Conservation (phyloP, 2,888 invertebrate genomes). For the Caenorhabditis sinica region DNA sequence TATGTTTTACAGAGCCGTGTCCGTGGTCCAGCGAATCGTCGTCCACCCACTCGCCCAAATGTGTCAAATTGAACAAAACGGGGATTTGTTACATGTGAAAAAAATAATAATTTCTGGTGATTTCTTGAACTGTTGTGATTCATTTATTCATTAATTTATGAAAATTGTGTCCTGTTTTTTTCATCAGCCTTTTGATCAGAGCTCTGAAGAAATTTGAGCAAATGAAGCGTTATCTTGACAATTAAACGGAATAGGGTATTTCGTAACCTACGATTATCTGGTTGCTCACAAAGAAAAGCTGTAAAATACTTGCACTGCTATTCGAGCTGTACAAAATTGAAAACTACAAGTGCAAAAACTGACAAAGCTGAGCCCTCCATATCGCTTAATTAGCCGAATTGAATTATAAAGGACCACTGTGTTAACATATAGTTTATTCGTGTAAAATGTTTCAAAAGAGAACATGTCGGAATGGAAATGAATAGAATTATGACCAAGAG, state of each 20-base stretch:
- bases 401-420: neutral
- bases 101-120: neutral
- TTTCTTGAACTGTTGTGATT: neutral
- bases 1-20: slow-evolving; percentile 31
- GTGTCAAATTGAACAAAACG: neutral
- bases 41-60: slow-evolving; percentile 30
- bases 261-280: no score
- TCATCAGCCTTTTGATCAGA: no score
- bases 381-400: neutral
- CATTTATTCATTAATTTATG: neutral
- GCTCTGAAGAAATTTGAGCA: no score
- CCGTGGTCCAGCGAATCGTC: slow-evolving; percentile 41
- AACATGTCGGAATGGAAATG: slow-evolving; percentile 3
- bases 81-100: neutral
- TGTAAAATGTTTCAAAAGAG: neutral
- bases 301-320: no score
- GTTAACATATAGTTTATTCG: neutral
- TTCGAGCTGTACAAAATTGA: no score
- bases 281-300: no score
- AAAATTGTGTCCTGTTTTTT: no score
- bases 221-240: no score
- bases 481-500: neutral
- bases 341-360: no score
- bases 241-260: no score
- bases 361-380: neutral